Base-by-base conservation (phyloP, 2,113 vertebrate genomes). In the Tragulus kanchil region DNA sequence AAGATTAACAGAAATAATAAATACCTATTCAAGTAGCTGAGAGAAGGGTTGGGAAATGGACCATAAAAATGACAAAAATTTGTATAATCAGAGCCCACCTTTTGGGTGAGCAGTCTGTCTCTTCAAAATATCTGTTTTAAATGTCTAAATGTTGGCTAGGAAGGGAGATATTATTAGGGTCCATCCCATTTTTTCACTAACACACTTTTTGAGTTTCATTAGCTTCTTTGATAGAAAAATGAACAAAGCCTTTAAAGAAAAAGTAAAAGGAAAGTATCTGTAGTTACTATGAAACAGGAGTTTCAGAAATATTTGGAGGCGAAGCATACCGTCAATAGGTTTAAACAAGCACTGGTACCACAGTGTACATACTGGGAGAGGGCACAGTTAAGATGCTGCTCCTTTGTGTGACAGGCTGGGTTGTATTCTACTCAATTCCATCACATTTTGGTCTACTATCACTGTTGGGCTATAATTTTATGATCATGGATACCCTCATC, bases 141-240 rank as follows among this genome's bases (percentile, higher is more conserved):
- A 45, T 92, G 16, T 56, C 5, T 89, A 82, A 86, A 56, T 59
- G 56, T 84, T 65, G 69, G n/a, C 67, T 16, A 73, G 69, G 9
- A 85, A 89, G 65, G 25, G 58, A 95, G 21, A 96, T 71, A 78
- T 87, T 21, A 10, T 45, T 67, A 94, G 48, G 5, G n/a, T 83
- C 7, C 36, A 28, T n/a, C 31, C 52, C 48, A 64, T 52, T 31
- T 79, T 56, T 84, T n/a, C 54, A 61, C 42, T 69, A 67, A 86
- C 14, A 84, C 23, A 69, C 23, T 48, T 92, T 6, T 65, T 84
- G 48, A 91, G 50, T 13, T 85, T 65, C 48, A 25, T 78, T 81
- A 82, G n/a, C 56, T 85, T 77, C 64, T 81, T 75, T 58, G 50
- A 67, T 69, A n/a, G 75, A 87, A 69, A 48, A 75, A 6, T 87